Base-by-base conservation (phyloP, 2,797 vertebrate species). In the Bufotes viridis region DNA sequence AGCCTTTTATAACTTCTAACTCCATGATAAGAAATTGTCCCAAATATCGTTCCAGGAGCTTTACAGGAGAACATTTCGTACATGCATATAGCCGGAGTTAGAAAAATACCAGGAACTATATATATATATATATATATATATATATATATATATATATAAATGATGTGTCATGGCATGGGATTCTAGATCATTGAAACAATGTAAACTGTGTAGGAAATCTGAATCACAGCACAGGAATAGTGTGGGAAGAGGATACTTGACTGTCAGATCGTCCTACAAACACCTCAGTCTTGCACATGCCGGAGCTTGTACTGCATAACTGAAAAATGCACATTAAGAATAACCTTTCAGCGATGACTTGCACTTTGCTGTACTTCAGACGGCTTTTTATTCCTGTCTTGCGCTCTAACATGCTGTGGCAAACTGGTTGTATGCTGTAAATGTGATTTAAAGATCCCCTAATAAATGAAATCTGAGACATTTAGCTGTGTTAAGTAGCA, bases 271-370 rank as follows among this genome's bases (percentile, higher is more conserved):
- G 5, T 14, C 34, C n/a, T 26, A 58, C n/a, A 53, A 55, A 29
- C 22, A 78, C 61, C 84, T 57, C 51, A 57, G 22, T 42, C 61
- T 51, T 34, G 8, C 42, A 17, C 82, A 75, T 75, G 87, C 17
- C 65, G 11, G 24, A 65, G 49, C 82, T 57, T 88, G 87, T 80
- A 34, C 55, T 60, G 3, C 63, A 26, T 79, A 80, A 53, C 29
- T 65, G 17, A 75, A 80, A n/a, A 65, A 67, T 82, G 26, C 70
- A 42, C 17, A 67, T 63, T 82, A 78, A 81, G 82, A 89, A 85
- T 85, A 86, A 65, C 24, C 70, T 58, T 86, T 85, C 61, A 76
- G 69, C 13, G 55, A 26, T 72, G 85, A 79, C 76, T 80, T 58
- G 51, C 34, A 60, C 81, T 67, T 70, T 76, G 8, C 78, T 51